Percentiles rank a stretch among this genome's conserved stretches.
phyloP scores from a whole-genome alignment of 2,113 vertebrate species.

The Pelvicachromis taeniatus region DNA sequence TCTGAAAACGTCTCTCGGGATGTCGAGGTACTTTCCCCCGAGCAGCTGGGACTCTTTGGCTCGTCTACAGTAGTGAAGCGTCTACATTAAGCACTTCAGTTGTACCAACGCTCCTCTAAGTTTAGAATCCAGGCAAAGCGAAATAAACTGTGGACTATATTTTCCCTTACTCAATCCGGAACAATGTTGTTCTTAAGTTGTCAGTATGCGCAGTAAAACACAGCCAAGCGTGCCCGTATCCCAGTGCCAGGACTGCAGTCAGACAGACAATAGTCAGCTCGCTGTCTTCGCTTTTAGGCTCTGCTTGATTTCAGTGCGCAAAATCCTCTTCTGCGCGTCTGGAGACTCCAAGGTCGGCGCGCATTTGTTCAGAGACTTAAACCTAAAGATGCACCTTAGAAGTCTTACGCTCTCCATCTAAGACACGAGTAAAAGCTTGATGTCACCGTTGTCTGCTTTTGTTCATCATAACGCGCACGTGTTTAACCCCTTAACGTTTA shows the following conservation, averaged over 20 bases:
- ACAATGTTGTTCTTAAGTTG: background rate
- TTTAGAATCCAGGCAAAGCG: conserved; percentile 5
- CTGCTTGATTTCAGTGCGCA: conserved; percentile 44
- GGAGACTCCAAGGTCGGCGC: conserved; percentile 49
- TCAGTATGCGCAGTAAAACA: background rate
- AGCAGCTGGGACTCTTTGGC: background rate
- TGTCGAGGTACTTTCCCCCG: background rate
- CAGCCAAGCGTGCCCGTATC: conserved; percentile 7
- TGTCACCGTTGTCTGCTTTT: conserved; percentile 27
- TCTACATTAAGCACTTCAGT: background rate
- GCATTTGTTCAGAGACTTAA: conserved; percentile 23
- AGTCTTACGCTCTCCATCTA: conserved; percentile 10
- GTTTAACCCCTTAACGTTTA: conserved; percentile 44
- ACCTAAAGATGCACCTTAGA: background rate
- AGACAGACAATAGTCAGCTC: conserved; percentile 8
- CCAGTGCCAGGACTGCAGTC: conserved; percentile 28
- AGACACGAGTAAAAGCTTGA: conserved; percentile 14
- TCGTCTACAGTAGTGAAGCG: background rate
- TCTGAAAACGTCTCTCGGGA: background rate
- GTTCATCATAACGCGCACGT: background rate
- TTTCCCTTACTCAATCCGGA: background rate
- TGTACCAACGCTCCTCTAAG: conserved; percentile 10
- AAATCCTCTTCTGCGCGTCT: conserved; percentile 48
- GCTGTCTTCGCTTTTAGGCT: conserved; percentile 26
- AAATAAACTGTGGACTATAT: conserved; percentile 1